phyloP scores from a whole-genome alignment of 2,888 invertebrate species.

The Eupeodes latifasciatus region DNA sequence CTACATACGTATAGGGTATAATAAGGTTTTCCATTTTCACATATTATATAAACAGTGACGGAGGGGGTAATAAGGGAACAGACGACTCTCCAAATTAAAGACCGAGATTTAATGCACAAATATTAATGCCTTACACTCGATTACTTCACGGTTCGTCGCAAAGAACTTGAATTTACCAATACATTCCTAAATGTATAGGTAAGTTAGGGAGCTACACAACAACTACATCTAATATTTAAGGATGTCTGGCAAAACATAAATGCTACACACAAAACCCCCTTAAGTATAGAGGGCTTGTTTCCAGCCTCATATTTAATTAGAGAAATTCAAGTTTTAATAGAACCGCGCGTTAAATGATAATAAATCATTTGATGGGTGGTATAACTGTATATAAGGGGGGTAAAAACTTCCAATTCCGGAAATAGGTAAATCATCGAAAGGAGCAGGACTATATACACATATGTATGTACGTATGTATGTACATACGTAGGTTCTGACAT shows the following conservation, averaged over 20 bases:
- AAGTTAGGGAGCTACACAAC: too few species aligned
- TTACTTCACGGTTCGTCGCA: slow-evolving; percentile 45
- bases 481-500: not conserved
- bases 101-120: slow-evolving; percentile 67
- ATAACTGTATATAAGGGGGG: not conserved
- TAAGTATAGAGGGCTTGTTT: slow-evolving; percentile 39
- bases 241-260: slow-evolving; percentile 30
- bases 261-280: slow-evolving; percentile 2
- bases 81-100: slow-evolving; percentile 39
- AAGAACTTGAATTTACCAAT: not conserved
- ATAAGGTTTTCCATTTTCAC: not conserved
- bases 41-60: not conserved
- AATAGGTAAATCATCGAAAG: not conserved
- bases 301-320: slow-evolving; percentile 62
- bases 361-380: slow-evolving; percentile 60
- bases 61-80: not conserved
- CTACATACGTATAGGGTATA: not conserved
- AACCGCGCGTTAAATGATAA: slow-evolving; percentile 69
- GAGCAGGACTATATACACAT: not conserved
- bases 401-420: not conserved
- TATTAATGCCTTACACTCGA: slow-evolving; percentile 70
- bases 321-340: slow-evolving; percentile 48
- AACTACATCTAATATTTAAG: not conserved
- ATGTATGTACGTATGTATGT: not conserved
- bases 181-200: too few species aligned